Conservation (phyloP, 2,113 vertebrate genomes). For the Gallinago paraguaiae region DNA sequence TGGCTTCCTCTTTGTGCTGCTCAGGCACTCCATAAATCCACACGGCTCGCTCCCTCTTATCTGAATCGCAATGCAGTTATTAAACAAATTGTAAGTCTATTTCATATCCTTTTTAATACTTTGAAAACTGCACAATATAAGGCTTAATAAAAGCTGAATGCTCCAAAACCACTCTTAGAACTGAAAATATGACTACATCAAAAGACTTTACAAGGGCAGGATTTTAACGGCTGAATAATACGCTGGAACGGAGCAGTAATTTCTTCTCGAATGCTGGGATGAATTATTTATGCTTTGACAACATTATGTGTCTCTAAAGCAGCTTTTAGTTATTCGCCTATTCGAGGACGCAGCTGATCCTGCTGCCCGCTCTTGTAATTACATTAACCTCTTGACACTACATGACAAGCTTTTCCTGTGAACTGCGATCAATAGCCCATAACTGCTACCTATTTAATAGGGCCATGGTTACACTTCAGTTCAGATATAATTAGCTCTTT, state of each 20-base stretch:
- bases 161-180: conserved; percentile 71
- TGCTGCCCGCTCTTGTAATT: conserved; percentile 85
- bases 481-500: conserved; percentile 81
- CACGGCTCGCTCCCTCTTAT: conserved; percentile 27
- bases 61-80: conserved; percentile 60
- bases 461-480: conserved; percentile 75
- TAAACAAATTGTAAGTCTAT: conserved; percentile 73
- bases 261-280: conserved; percentile 80
- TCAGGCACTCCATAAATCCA: conserved; percentile 44
- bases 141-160: conserved; percentile 72
- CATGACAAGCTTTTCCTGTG: conserved; percentile 85
- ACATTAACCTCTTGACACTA: conserved; percentile 87
- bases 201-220: conserved; percentile 79
- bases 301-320: conserved; percentile 85
- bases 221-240: conserved; percentile 85
- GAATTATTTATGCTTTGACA: conserved; percentile 89
- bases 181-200: conserved; percentile 78
- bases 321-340: conserved; percentile 83
- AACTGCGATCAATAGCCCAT: conserved; percentile 83
- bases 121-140: conserved; percentile 69
- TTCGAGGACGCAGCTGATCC: conserved; percentile 84
- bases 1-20: background rate
- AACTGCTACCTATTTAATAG: conserved; percentile 82
- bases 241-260: conserved; percentile 79
- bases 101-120: conserved; percentile 69